These are phyloP conservation scores for Junonia oenone DNA, from an alignment of 2,888 invertebrate species.

Conservation along the genomic window DNA sequence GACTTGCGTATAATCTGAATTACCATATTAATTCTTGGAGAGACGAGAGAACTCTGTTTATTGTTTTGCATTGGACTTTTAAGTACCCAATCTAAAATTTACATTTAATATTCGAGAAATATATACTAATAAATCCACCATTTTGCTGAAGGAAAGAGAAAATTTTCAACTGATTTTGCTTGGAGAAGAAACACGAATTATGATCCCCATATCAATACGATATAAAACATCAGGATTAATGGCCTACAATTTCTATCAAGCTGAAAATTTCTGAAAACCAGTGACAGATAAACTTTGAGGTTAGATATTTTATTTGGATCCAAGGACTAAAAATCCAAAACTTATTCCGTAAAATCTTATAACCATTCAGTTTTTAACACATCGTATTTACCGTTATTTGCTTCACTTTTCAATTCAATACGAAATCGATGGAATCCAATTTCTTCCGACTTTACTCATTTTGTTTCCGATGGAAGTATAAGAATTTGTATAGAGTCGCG, in stretches of 20 bases:
- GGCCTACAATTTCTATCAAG: no score
- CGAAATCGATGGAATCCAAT: conserved; percentile 67
- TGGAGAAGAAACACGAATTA: no score
- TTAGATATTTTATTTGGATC: no score
- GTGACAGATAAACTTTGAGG: no score
- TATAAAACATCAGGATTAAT: no score
- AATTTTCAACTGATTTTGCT: background rate
- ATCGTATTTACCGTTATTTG: conserved; percentile 55
- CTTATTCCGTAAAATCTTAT: background rate
- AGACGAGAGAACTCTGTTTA: no score
- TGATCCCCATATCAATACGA: no score
- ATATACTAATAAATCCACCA: conserved; percentile 7
- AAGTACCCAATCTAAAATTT: background rate
- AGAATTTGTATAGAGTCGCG: conserved; percentile 53
- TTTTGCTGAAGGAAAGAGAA: background rate
- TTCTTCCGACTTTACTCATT: conserved; percentile 47
- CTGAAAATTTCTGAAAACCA: no score
- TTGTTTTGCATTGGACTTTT: conserved; percentile 38
- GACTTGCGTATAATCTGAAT: no score
- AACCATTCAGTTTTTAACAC: conserved; percentile 41
- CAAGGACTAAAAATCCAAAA: no score
- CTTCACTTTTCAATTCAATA: conserved; percentile 59
- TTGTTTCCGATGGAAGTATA: conserved; percentile 55
- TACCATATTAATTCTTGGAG: no score
- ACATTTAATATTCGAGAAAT: conserved; percentile 5